Percentiles rank a stretch among this genome's conserved stretches.
Conservation (phyloP, 2,113 vertebrate species). For the Peromyscus polionotus region DNA sequence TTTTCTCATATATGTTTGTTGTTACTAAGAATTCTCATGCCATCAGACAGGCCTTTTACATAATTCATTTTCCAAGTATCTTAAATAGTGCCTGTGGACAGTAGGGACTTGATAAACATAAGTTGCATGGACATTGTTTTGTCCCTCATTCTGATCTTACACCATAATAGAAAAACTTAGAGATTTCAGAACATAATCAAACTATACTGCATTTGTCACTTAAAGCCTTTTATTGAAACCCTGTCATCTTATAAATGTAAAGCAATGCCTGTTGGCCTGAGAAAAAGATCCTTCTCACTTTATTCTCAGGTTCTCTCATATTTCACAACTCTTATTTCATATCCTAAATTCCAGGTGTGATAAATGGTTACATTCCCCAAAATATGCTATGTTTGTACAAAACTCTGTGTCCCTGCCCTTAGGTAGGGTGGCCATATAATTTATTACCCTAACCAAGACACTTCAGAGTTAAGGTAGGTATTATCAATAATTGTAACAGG, state of each 20-base stretch:
- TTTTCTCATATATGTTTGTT: neutral
- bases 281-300: neutral
- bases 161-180: neutral
- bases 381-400: conserved; percentile 55
- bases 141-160: neutral
- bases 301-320: neutral
- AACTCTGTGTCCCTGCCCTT: conserved; percentile 51
- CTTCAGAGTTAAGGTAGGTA: conserved; percentile 33
- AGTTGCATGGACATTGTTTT: neutral
- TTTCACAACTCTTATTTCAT: conserved; percentile 27
- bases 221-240: neutral
- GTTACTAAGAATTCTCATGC: neutral
- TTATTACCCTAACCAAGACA: conserved; percentile 10
- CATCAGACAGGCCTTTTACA: neutral
- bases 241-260: conserved; percentile 33
- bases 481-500: conserved; percentile 64
- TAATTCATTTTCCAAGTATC: neutral
- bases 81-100: neutral
- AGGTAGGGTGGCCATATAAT: conserved; percentile 16
- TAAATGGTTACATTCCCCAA: conserved; percentile 47
- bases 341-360: conserved; percentile 53
- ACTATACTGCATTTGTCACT: neutral
- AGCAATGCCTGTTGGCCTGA: neutral
- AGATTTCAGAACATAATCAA: neutral
- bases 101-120: neutral